Conservation (phyloP, 1,140 invertebrate species). For the Saccostrea glomerata region DNA sequence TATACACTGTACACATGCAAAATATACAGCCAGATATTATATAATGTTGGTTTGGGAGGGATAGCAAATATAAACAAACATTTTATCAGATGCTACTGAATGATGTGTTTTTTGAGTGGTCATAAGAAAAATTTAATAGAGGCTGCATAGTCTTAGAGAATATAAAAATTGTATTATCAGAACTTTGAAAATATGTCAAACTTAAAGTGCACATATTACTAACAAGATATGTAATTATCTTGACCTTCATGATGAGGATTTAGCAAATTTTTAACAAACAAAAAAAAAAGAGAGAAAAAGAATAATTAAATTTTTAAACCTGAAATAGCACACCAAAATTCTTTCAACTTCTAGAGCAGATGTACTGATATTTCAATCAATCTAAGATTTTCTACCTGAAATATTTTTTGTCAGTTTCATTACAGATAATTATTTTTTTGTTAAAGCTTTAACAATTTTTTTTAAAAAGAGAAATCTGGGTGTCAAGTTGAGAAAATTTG, state of each 20-base stretch:
- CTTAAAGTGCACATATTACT: background rate
- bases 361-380: background rate
- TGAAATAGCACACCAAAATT: too few species aligned
- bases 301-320: too few species aligned
- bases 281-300: too few species aligned
- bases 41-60: background rate
- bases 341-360: background rate
- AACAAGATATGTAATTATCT: background rate
- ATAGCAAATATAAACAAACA: too few species aligned
- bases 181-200: too few species aligned
- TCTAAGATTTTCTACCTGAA: background rate
- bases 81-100: too few species aligned
- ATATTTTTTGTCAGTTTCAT: background rate
- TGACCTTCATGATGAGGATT: background rate
- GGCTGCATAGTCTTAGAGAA: too few species aligned
- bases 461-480: background rate
- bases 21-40: too few species aligned
- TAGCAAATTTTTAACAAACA: background rate
- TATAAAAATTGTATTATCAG: too few species aligned
- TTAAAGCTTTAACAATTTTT: background rate
- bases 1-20: background rate
- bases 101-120: too few species aligned
- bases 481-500: background rate
- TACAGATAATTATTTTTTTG: background rate
- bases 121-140: too few species aligned